Evolutionary conservation across 2,113 vertebrate species (phyloP).

Genomic region (Siphamia tubifer): DNA sequence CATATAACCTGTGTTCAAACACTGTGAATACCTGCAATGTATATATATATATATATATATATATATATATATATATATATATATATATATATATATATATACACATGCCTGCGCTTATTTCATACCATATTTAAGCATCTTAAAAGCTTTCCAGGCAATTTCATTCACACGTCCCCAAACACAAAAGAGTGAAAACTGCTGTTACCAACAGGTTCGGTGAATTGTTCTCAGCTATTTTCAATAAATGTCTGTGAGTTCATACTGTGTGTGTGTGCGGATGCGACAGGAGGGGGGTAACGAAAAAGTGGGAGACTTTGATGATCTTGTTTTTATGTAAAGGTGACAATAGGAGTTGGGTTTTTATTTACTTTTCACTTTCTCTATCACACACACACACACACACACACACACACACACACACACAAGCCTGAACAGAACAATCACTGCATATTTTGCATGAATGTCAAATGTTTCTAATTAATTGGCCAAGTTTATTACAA

Average conservation of each 20-base stretch:
- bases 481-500: not conserved
- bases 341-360: not conserved
- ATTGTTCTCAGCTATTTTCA: too few species aligned
- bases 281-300: too few species aligned
- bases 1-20: too few species aligned
- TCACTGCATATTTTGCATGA: not conserved
- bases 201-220: not conserved
- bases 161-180: not conserved
- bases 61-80: not conserved
- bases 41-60: too few species aligned
- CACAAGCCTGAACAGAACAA: not conserved
- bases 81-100: not conserved
- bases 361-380: not conserved
- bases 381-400: not conserved
- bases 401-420: too few species aligned
- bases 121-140: conserved; percentile 1
- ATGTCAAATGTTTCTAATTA: not conserved
- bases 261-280: not conserved
- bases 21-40: too few species aligned
- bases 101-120: not conserved
- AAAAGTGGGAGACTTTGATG: conserved; percentile 9
- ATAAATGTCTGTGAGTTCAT: not conserved
- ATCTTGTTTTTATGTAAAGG: conserved; percentile 3
- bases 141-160: not conserved
- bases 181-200: not conserved